phyloP scores from a whole-genome alignment of 2,797 vertebrate genomes.

The Etheostoma nigrum region DNA sequence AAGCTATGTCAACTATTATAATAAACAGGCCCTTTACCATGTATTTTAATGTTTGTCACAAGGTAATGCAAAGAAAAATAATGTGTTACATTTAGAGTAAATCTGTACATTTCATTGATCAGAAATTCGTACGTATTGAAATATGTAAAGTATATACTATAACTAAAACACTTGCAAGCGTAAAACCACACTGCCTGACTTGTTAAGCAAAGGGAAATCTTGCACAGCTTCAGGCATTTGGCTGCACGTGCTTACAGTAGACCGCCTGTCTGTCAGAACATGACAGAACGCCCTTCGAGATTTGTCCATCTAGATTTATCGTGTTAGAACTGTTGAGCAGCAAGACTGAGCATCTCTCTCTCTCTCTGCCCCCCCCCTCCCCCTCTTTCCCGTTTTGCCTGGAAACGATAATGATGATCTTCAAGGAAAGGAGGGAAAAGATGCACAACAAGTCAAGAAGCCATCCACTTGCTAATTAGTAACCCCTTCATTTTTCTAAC shows the following conservation, averaged over 20 bases:
- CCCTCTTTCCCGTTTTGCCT: conserved; percentile 35
- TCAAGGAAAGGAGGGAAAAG: conserved; percentile 74
- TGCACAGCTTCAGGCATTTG: conserved; percentile 57
- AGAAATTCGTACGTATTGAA: neutral
- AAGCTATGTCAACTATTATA: neutral
- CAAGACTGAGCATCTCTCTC: conserved; percentile 33
- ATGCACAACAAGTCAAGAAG: conserved; percentile 83
- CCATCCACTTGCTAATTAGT: conserved; percentile 85
- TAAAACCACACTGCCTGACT: conserved; percentile 19
- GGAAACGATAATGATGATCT: conserved; percentile 79
- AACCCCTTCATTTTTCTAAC: conserved; percentile 86
- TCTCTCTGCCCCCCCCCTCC: neutral
- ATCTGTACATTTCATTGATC: neutral
- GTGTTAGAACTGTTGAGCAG: conserved; percentile 57
- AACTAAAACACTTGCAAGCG: conserved; percentile 20
- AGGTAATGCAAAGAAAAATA: neutral
- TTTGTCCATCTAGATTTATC: conserved; percentile 66
- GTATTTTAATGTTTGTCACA: neutral
- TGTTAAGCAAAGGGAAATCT: conserved; percentile 50
- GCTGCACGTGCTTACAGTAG: conserved; percentile 60
- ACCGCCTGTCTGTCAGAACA: conserved; percentile 65
- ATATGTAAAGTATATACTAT: neutral
- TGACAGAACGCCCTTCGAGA: conserved; percentile 71
- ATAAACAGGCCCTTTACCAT: neutral
- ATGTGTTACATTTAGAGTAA: neutral